These are phyloP conservation scores for Hippopotamus amphibius DNA, from an alignment of 2,113 vertebrate species.

Conservation along the genomic window DNA sequence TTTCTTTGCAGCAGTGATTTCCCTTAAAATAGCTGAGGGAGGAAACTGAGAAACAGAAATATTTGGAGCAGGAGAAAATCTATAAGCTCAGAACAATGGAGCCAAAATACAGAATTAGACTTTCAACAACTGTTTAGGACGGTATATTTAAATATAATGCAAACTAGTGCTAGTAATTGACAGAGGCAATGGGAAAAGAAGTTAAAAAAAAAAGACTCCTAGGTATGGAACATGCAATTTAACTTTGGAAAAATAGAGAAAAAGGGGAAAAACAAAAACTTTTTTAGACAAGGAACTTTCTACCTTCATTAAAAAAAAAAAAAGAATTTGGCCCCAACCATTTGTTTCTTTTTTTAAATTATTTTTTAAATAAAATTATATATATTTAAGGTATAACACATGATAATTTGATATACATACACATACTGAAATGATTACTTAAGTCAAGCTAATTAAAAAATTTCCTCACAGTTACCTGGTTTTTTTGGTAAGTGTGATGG, in stretches of 20 bases:
- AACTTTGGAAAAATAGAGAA: neutral
- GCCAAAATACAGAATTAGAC: neutral
- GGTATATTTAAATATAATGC: neutral
- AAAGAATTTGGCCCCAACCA: neutral
- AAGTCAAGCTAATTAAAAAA: neutral
- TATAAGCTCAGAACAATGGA: constrained; percentile 1
- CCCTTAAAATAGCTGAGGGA: neutral
- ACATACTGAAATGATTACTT: neutral
- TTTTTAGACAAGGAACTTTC: neutral
- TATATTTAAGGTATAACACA: neutral
- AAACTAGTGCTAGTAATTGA: neutral
- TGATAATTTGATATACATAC: neutral
- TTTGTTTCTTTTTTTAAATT: neutral
- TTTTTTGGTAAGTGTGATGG: neutral
- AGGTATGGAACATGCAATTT: neutral
- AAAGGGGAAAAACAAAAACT: neutral
- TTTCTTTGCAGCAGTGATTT: neutral
- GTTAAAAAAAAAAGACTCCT: neutral
- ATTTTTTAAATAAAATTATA: neutral
- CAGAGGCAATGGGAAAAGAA: neutral
- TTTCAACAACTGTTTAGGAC: neutral
- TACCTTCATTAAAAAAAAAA: neutral
- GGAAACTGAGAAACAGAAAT: neutral
- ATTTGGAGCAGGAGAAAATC: neutral
- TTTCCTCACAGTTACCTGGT: neutral